These are phyloP conservation scores for Trichopoda pennipes DNA, from an alignment of 2,888 invertebrate genomes.

Conservation along the genomic window DNA sequence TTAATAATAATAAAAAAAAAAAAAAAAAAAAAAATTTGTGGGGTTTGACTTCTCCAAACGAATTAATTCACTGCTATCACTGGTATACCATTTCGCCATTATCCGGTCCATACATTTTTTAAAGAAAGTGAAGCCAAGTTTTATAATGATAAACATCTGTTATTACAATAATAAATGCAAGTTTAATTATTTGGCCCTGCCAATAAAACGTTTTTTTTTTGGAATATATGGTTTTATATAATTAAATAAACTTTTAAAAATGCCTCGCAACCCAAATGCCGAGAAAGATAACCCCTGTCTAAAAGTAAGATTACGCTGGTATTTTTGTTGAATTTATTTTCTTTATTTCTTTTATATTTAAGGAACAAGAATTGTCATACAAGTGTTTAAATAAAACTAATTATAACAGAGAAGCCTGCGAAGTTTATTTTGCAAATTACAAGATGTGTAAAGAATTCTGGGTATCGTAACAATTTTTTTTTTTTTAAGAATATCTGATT, in stretches of 20 bases:
- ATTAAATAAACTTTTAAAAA: conserved; percentile 59
- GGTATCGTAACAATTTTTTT: conserved; percentile 82
- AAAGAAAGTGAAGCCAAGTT: too few relatives aligned
- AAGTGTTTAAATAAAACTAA: conserved; percentile 87
- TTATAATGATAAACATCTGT: too few relatives aligned
- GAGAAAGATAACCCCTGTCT: conserved; percentile 80
- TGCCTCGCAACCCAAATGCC: conserved; percentile 78
- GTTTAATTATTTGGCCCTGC: too few relatives aligned
- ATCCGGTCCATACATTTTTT: too few relatives aligned
- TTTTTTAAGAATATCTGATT: conserved; percentile 27
- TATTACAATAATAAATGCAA: too few relatives aligned
- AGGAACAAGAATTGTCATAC: conserved; percentile 88
- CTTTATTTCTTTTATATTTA: conserved; percentile 69
- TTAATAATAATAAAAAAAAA: too few relatives aligned
- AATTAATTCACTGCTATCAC: too few relatives aligned
- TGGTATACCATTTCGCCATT: too few relatives aligned
- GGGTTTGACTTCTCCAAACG: too few relatives aligned
- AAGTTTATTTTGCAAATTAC: conserved; percentile 87
- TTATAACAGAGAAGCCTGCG: conserved; percentile 86
- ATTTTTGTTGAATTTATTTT: neutral
- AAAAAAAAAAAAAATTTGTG: too few relatives aligned
- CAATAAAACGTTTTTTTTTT: too few relatives aligned
- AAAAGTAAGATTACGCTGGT: conserved; percentile 71
- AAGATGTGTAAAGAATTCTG: conserved; percentile 90
- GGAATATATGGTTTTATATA: too few relatives aligned